phyloP scores from a whole-genome alignment of 2,888 invertebrate genomes.

The Cosmorhoe ocellata region DNA sequence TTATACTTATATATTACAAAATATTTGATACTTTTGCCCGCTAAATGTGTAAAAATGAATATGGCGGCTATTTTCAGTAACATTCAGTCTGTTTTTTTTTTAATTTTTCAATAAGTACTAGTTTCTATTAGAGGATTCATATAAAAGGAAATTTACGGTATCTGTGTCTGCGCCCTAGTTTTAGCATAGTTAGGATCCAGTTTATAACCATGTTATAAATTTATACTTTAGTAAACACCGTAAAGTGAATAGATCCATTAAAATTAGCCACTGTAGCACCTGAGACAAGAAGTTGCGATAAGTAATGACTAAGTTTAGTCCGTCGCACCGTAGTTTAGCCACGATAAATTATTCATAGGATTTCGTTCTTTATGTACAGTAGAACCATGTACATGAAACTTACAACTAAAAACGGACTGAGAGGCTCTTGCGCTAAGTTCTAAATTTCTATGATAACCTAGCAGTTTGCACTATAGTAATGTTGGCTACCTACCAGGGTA shows the following conservation, averaged over 20 bases:
- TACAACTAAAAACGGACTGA: not conserved
- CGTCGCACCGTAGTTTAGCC: slow-evolving; percentile 33
- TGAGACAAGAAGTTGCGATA: slow-evolving; percentile 31
- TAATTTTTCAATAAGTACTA: no score
- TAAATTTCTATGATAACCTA: not conserved
- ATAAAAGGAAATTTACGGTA: no score
- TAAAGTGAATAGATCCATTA: slow-evolving; percentile 40
- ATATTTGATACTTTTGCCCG: no score
- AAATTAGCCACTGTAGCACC: slow-evolving; percentile 36
- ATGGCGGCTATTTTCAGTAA: no score
- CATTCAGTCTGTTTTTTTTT: no score
- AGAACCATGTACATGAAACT: slow-evolving; percentile 6
- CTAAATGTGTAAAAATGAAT: no score
- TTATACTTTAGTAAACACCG: not conserved
- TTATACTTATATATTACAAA: no score
- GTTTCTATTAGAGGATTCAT: no score
- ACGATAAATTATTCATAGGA: slow-evolving; percentile 37
- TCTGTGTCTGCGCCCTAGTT: not conserved
- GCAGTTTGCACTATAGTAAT: slow-evolving; percentile 3
- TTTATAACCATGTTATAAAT: slow-evolving; percentile 6
- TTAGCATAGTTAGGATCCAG: not conserved
- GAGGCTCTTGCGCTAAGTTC: not conserved
- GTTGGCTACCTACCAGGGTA: slow-evolving; percentile 19
- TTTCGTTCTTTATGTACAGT: slow-evolving; percentile 27
- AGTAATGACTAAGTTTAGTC: slow-evolving; percentile 34